Conservation (phyloP, 1,140 invertebrate genomes). For the Melitaea cinxia region DNA sequence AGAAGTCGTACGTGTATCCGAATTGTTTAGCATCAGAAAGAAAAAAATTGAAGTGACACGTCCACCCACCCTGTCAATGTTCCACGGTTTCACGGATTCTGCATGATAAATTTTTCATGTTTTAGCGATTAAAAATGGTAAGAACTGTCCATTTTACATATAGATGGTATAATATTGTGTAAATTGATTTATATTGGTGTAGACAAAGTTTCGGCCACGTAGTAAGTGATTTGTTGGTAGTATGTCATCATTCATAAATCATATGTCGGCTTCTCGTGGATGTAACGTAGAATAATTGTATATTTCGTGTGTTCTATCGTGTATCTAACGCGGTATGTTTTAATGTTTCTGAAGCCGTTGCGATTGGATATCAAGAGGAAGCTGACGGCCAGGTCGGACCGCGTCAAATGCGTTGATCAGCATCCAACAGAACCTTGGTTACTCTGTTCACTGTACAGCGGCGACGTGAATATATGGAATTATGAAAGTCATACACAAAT, state of each 20-base stretch:
- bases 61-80: slow-evolving; percentile 76
- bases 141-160: slow-evolving; percentile 46
- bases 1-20: slow-evolving; percentile 39
- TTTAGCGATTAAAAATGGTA: slow-evolving; percentile 75
- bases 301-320: slow-evolving; percentile 36
- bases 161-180: slow-evolving; percentile 31
- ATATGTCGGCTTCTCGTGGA: slow-evolving; percentile 55
- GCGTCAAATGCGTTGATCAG: slow-evolving; percentile 98
- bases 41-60: slow-evolving; percentile 71
- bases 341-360: slow-evolving; percentile 88
- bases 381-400: slow-evolving; percentile 97
- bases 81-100: slow-evolving; percentile 59
- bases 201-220: slow-evolving; percentile 49
- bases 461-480: slow-evolving; percentile 99
- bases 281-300: slow-evolving; percentile 29
- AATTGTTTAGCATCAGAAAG: slow-evolving; percentile 41
- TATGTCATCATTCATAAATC: slow-evolving; percentile 65
- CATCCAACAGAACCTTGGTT: slow-evolving; percentile 99
- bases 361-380: slow-evolving; percentile 99
- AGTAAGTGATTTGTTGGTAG: slow-evolving; percentile 46
- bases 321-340: slow-evolving; percentile 42
- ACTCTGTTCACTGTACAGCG: slow-evolving; percentile 98
- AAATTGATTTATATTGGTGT: slow-evolving; percentile 13
- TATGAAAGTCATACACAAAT: slow-evolving; percentile 94
- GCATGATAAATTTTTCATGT: slow-evolving; percentile 72